Base-by-base conservation (phyloP, 1,140 invertebrate species). In the Cydia fagiglandana region DNA sequence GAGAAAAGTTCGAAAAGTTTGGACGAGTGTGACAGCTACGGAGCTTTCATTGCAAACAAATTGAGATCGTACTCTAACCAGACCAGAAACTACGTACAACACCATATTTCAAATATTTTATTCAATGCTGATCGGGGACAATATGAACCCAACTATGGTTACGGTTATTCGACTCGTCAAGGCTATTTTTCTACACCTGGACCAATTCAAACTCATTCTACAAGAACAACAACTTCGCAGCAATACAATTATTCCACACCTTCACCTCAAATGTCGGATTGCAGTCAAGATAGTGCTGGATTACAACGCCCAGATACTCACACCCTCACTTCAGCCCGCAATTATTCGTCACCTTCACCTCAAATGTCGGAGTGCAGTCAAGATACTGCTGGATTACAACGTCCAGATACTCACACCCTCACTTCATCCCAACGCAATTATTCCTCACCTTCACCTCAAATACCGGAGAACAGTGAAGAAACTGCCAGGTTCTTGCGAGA, bases 81-180 rank as follows among this genome's bases (percentile, higher is more conserved):
- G 73, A 76, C 75, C 56, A 78, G 74, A 74, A 73, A 38, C 34
- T 38, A 38, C 34, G 34, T 38, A 38, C 34, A 38, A 61, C 74
- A 78, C 73, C 45, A 73, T 64, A 78, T 76, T 74, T 78, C 75
- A 30, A 78, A 78, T 64, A 78, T 78, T 74, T 75, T 76, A 64
- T 78, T 78, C 64, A 76, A 64, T 75, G 77, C 77, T 76, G 75
- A 78, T 78, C 77, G 75, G 38, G 77, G 77, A 78, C 75, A 78
- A 66, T 78, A 76, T 78, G 75, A 38, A 38, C 34, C 5, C 34
- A 38, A 78, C 75, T 78, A 76, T 78, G 77, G 56, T 4, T 50
- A 76, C 75, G 70, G 24, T 41, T 76, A 17, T 76, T 76, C 28
- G 20, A 38, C 34, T 38, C 34, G 34, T 38, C 34, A 38, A 38